Conservation (phyloP, 30 jellyfish, hydroid and myxozoan genomes). For the Sanderia malayensis region DNA sequence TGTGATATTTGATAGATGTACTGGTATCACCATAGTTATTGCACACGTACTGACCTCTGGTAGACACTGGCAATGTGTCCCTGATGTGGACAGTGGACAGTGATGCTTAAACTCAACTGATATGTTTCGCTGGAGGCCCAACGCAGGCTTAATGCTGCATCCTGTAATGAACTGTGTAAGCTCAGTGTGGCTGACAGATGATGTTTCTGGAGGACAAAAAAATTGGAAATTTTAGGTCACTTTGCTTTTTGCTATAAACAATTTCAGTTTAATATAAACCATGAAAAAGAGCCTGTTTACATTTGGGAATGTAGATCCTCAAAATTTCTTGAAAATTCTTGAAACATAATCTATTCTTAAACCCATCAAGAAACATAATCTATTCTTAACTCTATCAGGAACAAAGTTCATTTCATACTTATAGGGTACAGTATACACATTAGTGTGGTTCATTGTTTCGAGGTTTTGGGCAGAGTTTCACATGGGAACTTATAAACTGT, state of each 20-base stretch:
- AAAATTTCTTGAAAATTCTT: no score
- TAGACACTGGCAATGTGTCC: conserved; percentile 4
- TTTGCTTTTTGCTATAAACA: no score
- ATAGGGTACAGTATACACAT: no score
- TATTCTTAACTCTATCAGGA: no score
- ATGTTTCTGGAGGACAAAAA: background rate
- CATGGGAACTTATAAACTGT: no score
- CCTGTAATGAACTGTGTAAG: conserved; percentile 7
- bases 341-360: background rate
- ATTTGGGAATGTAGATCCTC: no score
- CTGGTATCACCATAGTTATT: background rate
- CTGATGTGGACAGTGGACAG: background rate
- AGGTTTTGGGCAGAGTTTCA: no score
- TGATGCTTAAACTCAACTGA: conserved; percentile 7
- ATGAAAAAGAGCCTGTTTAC: no score
- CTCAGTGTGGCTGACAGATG: background rate
- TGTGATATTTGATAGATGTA: background rate
- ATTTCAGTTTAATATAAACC: no score
- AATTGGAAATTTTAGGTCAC: no score
- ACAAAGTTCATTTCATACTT: no score
- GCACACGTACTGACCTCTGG: conserved; percentile 13
- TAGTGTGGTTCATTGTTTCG: no score
- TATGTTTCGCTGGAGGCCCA: background rate
- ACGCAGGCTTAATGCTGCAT: background rate
- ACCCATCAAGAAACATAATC: background rate